Conservation (phyloP, 2,113 vertebrate genomes). For the Danio rerio region GRCz12tu NC_133184.1:10144501-10145000, state of each 20-base stretch:
- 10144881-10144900: conserved; percentile 41
- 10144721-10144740: conserved; percentile 41
- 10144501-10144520: conserved; percentile 48
- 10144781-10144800: conserved; percentile 14
- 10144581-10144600: neutral
- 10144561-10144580: too few species aligned
- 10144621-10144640: neutral
- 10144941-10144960: conserved; percentile 82
- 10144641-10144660: neutral
- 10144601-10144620: neutral
- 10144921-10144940: conserved; percentile 80
- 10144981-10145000: conserved; percentile 77
- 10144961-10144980: conserved; percentile 80
- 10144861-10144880: conserved; percentile 38
- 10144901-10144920: conserved; percentile 66
- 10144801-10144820: conserved; percentile 17
- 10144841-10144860: conserved; percentile 28
- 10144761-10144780: neutral
- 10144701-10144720: conserved; percentile 21
- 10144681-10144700: conserved; percentile 13
- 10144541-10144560: neutral
- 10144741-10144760: conserved; percentile 29
- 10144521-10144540: neutral
- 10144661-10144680: neutral
- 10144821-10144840: conserved; percentile 26